Evolutionary conservation across 2,113 vertebrate species (phyloP), one percentile per base, ranked within the genome.

Genomic region (Gasterosteus aculeatus): DNA sequence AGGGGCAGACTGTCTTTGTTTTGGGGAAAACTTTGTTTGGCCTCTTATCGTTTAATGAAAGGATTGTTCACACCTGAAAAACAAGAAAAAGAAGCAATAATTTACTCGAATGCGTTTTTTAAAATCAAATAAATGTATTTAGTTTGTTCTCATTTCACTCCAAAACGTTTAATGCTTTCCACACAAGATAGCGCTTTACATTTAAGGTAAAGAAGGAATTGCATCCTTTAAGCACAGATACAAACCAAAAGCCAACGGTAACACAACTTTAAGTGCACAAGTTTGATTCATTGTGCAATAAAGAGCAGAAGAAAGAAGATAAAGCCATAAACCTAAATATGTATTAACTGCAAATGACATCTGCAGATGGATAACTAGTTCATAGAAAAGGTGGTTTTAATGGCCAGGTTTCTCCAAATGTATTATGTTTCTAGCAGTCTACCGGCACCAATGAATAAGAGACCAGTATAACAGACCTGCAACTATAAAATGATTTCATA

Each of bases 1-100:
- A 41, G 51, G 35, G 29, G 68, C 71, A 76, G 62, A 70, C 63
- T 12, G n/a, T 39, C 63, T 78, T 74, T 84, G 64, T 79, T 60
- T 29, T 46, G 9, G 10, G 51, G n/a, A 12, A 53, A 26, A 78
- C 11, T 11, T 11, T 44, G 53, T 66, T 42, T 38, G 22, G 4
- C 54, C 46, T 46, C 29, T 35, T 42, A 29, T 62, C 77, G 59
- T 56, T 80, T 47, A 54, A 26, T 72, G 35, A 66, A 63, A 47
- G 60, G 26, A 33, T 46, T 66, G 58, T 68, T 76, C 35, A 33
- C 53, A 26, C 39, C 49, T 64, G 42, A 67, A 68, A 33, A 16
- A 18, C 15, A 38, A 38, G 31, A 35, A 59, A 1, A 80, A 83
- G 47, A 14, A 19, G 49, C 42, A 67, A 77, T 60, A 29, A 72